Conservation (phyloP, 2,113 vertebrate species). For the Salvelinus alpinus region DNA sequence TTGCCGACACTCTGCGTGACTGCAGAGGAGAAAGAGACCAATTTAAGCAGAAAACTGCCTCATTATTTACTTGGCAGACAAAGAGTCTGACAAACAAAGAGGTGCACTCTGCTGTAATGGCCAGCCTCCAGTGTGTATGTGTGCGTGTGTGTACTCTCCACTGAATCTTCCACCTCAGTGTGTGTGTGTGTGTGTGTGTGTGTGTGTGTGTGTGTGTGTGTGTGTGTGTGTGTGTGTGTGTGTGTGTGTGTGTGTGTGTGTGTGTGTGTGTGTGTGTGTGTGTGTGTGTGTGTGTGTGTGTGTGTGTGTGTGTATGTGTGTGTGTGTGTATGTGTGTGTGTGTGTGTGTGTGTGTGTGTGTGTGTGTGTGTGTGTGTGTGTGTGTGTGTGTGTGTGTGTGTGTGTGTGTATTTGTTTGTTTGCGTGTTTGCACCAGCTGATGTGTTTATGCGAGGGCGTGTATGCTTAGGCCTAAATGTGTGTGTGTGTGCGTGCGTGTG, state of each 20-base stretch:
- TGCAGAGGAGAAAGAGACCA: not conserved
- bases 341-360: not conserved
- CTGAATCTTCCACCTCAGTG: no score
- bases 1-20: not conserved
- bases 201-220: not conserved
- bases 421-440: not conserved
- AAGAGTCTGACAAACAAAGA: not conserved
- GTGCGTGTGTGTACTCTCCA: not conserved
- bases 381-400: not conserved
- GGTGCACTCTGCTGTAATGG: conserved; percentile 20
- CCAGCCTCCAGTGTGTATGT: not conserved
- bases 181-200: not conserved
- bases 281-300: not conserved
- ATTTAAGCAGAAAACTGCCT: conserved; percentile 16
- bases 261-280: not conserved
- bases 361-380: not conserved
- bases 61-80: not conserved
- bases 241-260: not conserved
- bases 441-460: not conserved
- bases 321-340: not conserved
- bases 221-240: not conserved
- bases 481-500: not conserved
- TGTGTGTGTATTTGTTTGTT: not conserved
- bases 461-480: not conserved
- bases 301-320: not conserved